Percentiles rank a stretch among this genome's conserved stretches.
These are phyloP conservation scores for Apteryx owenii DNA, from an alignment of 2,113 vertebrate genomes.

Conservation along the genomic window DNA sequence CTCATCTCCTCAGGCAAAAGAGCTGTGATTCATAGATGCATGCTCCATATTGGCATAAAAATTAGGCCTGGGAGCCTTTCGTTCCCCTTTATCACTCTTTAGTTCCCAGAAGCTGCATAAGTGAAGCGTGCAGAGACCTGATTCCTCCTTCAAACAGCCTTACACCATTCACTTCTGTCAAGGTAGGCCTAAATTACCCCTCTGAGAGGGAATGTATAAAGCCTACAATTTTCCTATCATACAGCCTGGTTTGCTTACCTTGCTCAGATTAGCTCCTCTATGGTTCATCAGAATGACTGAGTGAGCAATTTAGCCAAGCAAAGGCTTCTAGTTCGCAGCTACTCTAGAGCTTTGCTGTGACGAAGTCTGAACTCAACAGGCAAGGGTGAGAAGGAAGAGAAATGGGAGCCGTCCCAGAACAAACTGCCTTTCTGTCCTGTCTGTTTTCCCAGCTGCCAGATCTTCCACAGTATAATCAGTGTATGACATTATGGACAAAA, in stretches of 20 bases:
- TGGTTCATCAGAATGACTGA: accelerated
- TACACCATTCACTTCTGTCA: background rate
- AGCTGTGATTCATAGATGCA: background rate
- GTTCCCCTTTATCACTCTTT: background rate
- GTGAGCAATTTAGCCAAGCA: background rate
- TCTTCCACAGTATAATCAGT: background rate
- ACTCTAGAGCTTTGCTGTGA: background rate
- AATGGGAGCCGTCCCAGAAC: accelerated
- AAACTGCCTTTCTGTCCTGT: background rate
- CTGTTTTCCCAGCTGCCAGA: background rate
- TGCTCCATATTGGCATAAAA: background rate
- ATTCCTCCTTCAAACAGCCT: background rate
- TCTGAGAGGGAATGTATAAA: background rate
- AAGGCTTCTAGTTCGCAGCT: background rate
- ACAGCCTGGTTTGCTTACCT: background rate
- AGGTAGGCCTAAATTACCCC: background rate
- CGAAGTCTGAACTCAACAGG: background rate
- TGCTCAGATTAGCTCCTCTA: background rate
- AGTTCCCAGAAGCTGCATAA: background rate
- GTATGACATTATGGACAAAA: accelerated
- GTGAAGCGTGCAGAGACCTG: background rate
- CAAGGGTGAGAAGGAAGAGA: background rate
- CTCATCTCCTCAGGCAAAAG: background rate
- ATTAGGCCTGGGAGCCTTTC: background rate
- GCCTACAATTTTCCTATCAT: background rate